These are phyloP conservation scores for Seriola quinqueradiata DNA, from an alignment of 2,113 vertebrate genomes.

Conservation along the genomic window DNA sequence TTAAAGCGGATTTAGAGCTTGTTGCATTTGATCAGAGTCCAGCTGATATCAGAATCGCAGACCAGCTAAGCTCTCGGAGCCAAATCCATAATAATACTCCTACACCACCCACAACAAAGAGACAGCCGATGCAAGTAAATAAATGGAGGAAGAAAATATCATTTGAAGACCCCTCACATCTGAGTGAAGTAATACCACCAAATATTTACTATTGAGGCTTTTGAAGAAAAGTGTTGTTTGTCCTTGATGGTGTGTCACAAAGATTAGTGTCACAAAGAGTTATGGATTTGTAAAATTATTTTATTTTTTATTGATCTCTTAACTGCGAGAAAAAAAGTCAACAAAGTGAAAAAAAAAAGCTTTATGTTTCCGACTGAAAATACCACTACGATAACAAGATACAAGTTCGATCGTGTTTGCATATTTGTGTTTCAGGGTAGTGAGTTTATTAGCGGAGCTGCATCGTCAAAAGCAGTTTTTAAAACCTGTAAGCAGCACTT, in stretches of 20 bases:
- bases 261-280: conserved; percentile 60
- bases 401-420: conserved; percentile 20
- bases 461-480: conserved; percentile 19
- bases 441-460: conserved; percentile 20
- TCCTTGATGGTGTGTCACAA: conserved; percentile 59
- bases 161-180: conserved; percentile 49
- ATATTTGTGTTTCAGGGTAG: background rate
- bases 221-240: conserved; percentile 57
- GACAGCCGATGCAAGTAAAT: conserved; percentile 56
- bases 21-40: conserved; percentile 81
- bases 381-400: background rate
- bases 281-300: conserved; percentile 61
- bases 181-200: conserved; percentile 56
- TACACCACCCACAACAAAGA: conserved; percentile 71
- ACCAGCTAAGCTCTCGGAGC: conserved; percentile 68
- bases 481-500: conserved; percentile 21
- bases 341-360: conserved; percentile 33
- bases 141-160: conserved; percentile 64
- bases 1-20: conserved; percentile 78
- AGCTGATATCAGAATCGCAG: conserved; percentile 74
- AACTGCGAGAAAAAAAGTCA: conserved; percentile 24
- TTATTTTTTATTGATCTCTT: conserved; percentile 54
- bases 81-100: conserved; percentile 74
- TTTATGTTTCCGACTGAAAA: conserved; percentile 11
- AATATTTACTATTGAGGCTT: conserved; percentile 59